Base-by-base conservation (phyloP, 2,113 vertebrate species). In the Rhinoptilus africanus region DNA sequence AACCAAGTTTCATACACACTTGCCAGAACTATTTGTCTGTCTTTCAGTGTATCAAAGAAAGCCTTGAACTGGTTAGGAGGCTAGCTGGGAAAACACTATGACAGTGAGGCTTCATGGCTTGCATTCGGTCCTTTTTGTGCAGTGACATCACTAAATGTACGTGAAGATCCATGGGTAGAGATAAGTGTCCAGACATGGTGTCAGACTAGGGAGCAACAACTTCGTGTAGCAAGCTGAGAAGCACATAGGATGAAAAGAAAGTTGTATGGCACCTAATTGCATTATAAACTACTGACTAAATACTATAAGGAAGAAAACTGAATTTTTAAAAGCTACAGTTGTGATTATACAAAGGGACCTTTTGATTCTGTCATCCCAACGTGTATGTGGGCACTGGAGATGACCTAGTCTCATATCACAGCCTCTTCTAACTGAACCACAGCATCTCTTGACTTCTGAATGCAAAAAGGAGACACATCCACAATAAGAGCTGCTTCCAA, bases 401-500 rank as follows among this genome's bases (percentile, higher is more conserved):
- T 62, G 54, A 85, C 82, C 67, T 68, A 80, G 32, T 32, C 57
- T 59, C 59, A 26, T 26, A 67, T 48, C 71, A 51, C 24, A 85
- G 71, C 18, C 37, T 80, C 63, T 80, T 91, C 57, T 63, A 26
- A 64, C 34, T 75, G 68, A 92, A 34, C 35, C 16, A 22, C n/a
- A 72, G 47, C 41, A 60, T 78, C 56, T 72, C 76, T 68, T 80
- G 54, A 47, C 37, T 92, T 74, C 50, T 60, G 73, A 86, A 83
- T 63, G 76, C 51, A 75, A 47, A 88, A 91, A 84, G 35, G 34
- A 92, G 56, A 64, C 60, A 45, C 9, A 68, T 75, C 53, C 64
- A n/a, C 91, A 64, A 10, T 54, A 69, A 91, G 60, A 86, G 64
- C 39, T 45, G 24, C 63, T 96, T 71, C 24, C 48, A 87, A 84